These are phyloP conservation scores for Ardeotis arabs DNA, from an alignment of 2,113 vertebrate species.

Conservation along the genomic window DNA sequence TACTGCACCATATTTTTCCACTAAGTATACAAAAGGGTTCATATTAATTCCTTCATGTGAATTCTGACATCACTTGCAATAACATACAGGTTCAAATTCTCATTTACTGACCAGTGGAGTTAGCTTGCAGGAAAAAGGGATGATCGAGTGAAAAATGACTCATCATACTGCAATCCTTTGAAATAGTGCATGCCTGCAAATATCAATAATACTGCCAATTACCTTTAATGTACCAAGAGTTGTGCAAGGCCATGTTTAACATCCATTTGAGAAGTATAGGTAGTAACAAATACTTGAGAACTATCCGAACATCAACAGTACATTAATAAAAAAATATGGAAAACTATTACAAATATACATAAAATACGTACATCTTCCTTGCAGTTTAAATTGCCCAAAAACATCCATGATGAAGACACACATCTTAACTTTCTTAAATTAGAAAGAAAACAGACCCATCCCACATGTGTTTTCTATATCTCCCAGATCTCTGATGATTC, in stretches of 20 bases:
- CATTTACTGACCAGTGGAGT: background rate
- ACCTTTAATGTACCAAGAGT: background rate
- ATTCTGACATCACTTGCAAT: background rate
- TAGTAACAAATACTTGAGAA: background rate
- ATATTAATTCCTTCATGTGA: background rate
- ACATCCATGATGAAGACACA: background rate
- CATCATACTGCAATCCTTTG: background rate
- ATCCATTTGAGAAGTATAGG: background rate
- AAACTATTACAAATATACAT: background rate
- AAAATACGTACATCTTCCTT: background rate
- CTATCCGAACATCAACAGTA: background rate
- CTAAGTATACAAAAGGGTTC: background rate
- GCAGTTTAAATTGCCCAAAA: conserved; percentile 27
- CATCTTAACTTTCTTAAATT: background rate
- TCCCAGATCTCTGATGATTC: background rate
- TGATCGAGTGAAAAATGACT: background rate
- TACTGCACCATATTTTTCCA: background rate
- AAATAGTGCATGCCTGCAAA: background rate
- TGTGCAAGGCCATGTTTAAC: background rate
- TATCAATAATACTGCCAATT: background rate
- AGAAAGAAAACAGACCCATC: background rate
- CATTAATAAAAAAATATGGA: background rate
- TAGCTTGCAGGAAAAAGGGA: background rate
- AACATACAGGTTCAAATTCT: background rate
- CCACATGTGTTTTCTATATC: background rate